Evolutionary conservation across 2,888 invertebrate species (phyloP).

Genomic region (Protophormia terraenovae): DNA sequence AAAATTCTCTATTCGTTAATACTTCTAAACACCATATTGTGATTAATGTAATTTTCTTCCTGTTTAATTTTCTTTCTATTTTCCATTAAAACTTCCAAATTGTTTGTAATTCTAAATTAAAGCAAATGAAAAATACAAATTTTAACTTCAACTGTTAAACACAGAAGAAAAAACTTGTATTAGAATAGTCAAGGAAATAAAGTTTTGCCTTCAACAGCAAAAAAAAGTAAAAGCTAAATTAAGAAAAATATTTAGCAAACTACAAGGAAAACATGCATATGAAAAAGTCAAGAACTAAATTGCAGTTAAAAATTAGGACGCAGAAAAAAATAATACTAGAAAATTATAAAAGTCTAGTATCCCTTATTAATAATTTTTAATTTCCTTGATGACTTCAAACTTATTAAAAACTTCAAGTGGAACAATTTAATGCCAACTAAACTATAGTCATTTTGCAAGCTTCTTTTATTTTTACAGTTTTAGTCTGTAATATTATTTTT

Average conservation of each 20-base stretch:
- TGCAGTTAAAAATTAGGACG: no score
- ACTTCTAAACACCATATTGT: no score
- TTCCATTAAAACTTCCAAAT: background rate
- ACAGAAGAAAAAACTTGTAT: no score
- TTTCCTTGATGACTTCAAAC: slow-evolving; percentile 79
- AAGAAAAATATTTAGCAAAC: background rate
- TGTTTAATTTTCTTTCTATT: no score
- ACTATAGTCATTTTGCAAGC: slow-evolving; percentile 40
- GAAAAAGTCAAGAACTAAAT: background rate
- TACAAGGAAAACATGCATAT: background rate
- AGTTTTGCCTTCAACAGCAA: background rate
- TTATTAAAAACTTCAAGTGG: slow-evolving; percentile 75
- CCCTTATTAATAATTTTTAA: slow-evolving; percentile 79
- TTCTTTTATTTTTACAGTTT: no score
- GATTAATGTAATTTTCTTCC: no score
- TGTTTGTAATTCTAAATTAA: background rate
- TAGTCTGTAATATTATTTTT: background rate
- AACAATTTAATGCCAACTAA: slow-evolving; percentile 68
- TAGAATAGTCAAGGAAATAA: background rate
- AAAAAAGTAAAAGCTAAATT: background rate
- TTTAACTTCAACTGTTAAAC: background rate
- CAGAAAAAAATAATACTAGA: no score
- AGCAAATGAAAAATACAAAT: background rate
- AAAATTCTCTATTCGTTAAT: no score
- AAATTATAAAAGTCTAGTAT: slow-evolving; percentile 60